phyloP scores from a whole-genome alignment of 2,888 invertebrate genomes.

The Acleris holmiana region DNA sequence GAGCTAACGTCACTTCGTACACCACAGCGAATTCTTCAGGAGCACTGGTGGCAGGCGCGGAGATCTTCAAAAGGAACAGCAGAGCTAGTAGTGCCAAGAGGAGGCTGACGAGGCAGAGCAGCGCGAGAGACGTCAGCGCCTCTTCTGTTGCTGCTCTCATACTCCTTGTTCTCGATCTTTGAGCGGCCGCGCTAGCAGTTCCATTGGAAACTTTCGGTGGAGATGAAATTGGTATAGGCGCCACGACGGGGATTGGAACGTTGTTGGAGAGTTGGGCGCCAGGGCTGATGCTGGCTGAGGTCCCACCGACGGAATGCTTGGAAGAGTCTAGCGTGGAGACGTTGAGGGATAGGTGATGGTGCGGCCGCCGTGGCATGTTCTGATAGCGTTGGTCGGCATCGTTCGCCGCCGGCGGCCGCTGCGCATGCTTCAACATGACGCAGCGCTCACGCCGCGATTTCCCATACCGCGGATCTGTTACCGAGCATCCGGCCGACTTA shows the following conservation, averaged over 20 bases:
- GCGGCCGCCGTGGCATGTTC: conserved; percentile 84
- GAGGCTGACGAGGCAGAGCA: conserved; percentile 93
- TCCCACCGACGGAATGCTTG: conserved; percentile 86
- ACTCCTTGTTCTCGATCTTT: conserved; percentile 63
- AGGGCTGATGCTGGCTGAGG: conserved; percentile 84
- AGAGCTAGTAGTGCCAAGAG: conserved; percentile 92
- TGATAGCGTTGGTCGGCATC: conserved; percentile 83
- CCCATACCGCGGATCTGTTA: conserved; percentile 77
- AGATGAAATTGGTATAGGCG: conserved; percentile 64
- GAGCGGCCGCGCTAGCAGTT: conserved; percentile 83
- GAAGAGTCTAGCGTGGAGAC: conserved; percentile 87
- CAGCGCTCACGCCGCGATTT: conserved; percentile 66
- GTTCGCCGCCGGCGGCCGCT: conserved; percentile 82
- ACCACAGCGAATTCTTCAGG: conserved; percentile 94
- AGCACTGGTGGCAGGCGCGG: conserved; percentile 86
- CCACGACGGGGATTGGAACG: conserved; percentile 30
- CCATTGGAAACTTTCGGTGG: conserved; percentile 79
- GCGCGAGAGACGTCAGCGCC: conserved; percentile 92
- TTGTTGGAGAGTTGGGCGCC: conserved; percentile 63
- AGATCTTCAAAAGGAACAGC: conserved; percentile 93
- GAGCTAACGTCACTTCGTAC: conserved; percentile 95
- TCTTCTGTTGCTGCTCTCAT: conserved; percentile 83
- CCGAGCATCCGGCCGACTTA: conserved; percentile 65
- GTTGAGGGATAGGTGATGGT: conserved; percentile 87
- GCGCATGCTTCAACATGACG: conserved; percentile 90